Evolutionary conservation across 2,797 vertebrate genomes (phyloP).

Genomic region (Pipistrellus nathusii): DNA sequence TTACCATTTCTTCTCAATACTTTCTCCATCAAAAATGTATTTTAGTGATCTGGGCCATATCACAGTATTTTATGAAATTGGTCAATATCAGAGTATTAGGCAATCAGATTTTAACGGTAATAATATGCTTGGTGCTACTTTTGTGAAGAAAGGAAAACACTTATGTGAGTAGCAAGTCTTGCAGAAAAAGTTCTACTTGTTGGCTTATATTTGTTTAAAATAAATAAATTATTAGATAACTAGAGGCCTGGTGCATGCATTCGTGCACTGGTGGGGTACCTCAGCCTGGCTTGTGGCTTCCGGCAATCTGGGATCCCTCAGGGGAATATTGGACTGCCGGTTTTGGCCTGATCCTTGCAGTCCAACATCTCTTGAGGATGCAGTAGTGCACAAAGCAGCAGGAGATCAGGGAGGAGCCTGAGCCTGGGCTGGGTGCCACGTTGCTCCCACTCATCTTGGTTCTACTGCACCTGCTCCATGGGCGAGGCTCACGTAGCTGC

Average conservation of each 20-base stretch:
- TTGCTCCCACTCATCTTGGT: too few species aligned
- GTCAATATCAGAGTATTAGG: neutral
- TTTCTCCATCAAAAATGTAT: neutral
- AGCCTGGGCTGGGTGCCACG: accelerated
- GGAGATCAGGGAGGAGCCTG: too few species aligned
- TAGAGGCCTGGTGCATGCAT: too few species aligned
- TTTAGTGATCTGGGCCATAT: neutral
- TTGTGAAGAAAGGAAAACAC: slow-evolving; percentile 16
- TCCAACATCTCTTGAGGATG: too few species aligned
- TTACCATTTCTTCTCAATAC: neutral
- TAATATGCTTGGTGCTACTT: neutral
- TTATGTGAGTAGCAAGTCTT: neutral
- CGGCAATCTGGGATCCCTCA: too few species aligned
- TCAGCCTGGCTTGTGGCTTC: too few species aligned
- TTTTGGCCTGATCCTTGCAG: too few species aligned
- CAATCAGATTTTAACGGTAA: neutral
- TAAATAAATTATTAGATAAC: slow-evolving; percentile 45
- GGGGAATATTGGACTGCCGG: too few species aligned
- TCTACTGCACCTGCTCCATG: too few species aligned
- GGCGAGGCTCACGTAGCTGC: too few species aligned
- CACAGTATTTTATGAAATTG: slow-evolving; percentile 49
- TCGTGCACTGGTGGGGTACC: too few species aligned
- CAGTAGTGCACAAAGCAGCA: too few species aligned
- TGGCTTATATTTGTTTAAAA: neutral
- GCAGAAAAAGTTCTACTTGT: neutral